phyloP scores from a whole-genome alignment of 2,888 invertebrate genomes.

The Agrotis puta region DNA sequence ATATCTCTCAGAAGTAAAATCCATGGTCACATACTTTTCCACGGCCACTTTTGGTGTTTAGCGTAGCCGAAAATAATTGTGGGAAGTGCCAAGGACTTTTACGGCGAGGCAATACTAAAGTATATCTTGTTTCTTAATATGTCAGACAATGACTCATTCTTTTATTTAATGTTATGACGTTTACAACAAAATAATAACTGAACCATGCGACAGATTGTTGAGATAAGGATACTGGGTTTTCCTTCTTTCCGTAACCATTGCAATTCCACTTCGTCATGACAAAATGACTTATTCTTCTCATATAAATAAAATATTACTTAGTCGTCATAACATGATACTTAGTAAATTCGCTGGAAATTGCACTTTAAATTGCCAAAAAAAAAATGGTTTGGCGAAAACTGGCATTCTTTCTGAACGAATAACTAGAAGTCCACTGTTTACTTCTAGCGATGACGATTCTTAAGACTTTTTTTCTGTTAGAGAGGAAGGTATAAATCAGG shows the following conservation, averaged over 20 bases:
- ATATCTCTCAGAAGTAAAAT: conserved; percentile 10
- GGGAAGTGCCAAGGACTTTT: conserved; percentile 43
- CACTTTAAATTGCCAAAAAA: background rate
- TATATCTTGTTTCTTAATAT: conserved; percentile 11
- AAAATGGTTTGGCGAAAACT: background rate
- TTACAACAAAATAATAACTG: conserved; percentile 4
- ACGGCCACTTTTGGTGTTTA: conserved; percentile 16
- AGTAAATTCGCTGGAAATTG: background rate
- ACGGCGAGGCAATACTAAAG: background rate
- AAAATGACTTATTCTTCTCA: background rate
- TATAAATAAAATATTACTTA: background rate
- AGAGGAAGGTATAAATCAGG: too few species aligned
- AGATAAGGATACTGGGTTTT: conserved; percentile 15
- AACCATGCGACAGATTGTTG: conserved; percentile 1
- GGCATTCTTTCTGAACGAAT: conserved; percentile 1
- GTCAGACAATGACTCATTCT: conserved; percentile 14
- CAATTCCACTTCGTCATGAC: background rate
- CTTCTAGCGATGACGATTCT: background rate
- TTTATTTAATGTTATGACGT: conserved; percentile 18
- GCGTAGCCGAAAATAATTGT: conserved; percentile 41
- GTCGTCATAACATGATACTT: background rate
- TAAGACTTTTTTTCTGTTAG: too few species aligned
- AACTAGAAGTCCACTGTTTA: too few species aligned
- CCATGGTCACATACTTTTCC: conserved; percentile 21
- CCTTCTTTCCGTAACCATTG: background rate